Conservation (phyloP, 2,888 invertebrate species). For the Eugnorisma glareosa region DNA sequence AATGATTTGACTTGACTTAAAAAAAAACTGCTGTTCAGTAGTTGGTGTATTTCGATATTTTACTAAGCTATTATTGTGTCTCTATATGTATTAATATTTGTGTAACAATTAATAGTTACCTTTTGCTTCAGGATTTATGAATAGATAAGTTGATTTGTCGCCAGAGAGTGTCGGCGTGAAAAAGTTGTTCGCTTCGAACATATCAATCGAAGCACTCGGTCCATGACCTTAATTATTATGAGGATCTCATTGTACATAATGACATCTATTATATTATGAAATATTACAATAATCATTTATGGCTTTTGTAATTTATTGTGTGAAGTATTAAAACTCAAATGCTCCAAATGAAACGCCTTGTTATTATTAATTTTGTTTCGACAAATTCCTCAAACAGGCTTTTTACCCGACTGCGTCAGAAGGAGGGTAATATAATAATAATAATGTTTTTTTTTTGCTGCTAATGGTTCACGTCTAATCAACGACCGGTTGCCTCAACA, state of each 20-base stretch:
- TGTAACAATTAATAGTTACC: constrained; percentile 54
- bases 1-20: neutral
- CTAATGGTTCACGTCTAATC: neutral
- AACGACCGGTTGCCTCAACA: neutral
- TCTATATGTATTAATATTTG: constrained; percentile 12
- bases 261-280: constrained; percentile 37
- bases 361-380: constrained; percentile 24
- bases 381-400: neutral
- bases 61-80: neutral
- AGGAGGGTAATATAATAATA: too few species aligned
- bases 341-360: constrained; percentile 22
- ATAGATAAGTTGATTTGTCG: constrained; percentile 57
- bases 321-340: constrained; percentile 57
- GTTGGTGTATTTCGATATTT: constrained; percentile 2
- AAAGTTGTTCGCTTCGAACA: constrained; percentile 43
- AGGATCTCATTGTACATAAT: constrained; percentile 63
- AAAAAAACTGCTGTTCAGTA: neutral
- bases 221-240: constrained; percentile 51
- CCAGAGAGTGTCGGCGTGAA: constrained; percentile 49
- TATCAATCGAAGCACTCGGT: constrained; percentile 46
- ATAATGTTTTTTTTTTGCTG: too few species aligned
- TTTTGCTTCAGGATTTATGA: constrained; percentile 65
- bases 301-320: constrained; percentile 62
- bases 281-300: constrained; percentile 46
- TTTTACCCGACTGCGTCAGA: too few species aligned